Evolutionary conservation across 2,888 invertebrate species (phyloP).

Genomic region (Nephrotoma flavescens): DNA sequence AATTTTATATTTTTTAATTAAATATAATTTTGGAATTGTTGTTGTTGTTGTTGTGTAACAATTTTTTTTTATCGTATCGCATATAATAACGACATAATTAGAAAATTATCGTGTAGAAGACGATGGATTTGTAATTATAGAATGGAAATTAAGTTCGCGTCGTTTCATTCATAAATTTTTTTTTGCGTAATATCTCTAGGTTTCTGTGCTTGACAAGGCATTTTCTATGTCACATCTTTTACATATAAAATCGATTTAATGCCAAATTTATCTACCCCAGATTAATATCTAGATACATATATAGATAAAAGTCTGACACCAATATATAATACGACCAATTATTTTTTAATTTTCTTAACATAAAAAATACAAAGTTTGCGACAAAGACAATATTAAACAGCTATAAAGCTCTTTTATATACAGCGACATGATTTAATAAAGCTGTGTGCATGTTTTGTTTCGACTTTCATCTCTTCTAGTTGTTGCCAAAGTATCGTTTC

Average conservation of each 20-base stretch:
- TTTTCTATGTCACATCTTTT: neutral
- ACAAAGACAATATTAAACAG: neutral
- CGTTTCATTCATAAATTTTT: neutral
- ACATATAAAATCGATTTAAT: neutral
- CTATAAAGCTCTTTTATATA: too few relatives aligned
- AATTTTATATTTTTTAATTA: neutral
- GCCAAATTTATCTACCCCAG: neutral
- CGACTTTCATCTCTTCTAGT: neutral
- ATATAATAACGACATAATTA: neutral
- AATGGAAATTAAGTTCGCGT: neutral
- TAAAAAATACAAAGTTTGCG: neutral
- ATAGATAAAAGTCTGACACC: neutral
- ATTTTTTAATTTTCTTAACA: neutral
- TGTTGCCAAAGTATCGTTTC: neutral
- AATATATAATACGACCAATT: neutral
- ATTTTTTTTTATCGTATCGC: neutral
- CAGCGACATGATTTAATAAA: neutral
- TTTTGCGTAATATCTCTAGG: neutral
- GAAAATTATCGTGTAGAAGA: neutral
- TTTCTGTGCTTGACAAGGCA: neutral
- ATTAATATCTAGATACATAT: neutral
- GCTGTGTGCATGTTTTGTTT: neutral
- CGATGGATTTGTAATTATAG: neutral
- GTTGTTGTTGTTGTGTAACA: neutral
- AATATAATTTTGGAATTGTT: neutral